Conservation (phyloP, 2,888 invertebrate genomes). For the Rhimphoctona megacephalus region DNA sequence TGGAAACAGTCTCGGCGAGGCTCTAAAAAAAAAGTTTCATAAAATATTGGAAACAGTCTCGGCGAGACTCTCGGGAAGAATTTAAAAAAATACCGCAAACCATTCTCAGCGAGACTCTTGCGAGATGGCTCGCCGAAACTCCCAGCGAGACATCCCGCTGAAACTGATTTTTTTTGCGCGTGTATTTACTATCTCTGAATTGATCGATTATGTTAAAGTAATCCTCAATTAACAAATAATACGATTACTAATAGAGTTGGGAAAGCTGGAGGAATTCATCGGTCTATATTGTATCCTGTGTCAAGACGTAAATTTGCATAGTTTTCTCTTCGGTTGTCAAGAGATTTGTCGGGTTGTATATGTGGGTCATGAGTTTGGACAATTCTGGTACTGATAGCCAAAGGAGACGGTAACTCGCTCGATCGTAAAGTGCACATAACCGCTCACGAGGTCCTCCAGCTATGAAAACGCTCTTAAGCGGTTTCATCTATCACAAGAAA, state of each 20-base stretch:
- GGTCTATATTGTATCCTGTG: no score
- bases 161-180: neutral
- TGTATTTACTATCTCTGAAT: neutral
- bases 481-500: slow-evolving; percentile 56
- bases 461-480: slow-evolving; percentile 28
- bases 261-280: neutral
- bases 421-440: slow-evolving; percentile 58
- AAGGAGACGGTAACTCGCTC: slow-evolving; percentile 31
- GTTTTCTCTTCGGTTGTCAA: slow-evolving; percentile 1
- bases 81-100: no score
- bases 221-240: neutral
- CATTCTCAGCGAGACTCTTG: no score
- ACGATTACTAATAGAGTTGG: neutral
- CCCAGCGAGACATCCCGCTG: no score
- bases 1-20: no score
- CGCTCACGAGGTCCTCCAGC: slow-evolving; percentile 29
- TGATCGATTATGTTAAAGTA: neutral
- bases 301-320: neutral
- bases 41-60: no score
- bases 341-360: slow-evolving; percentile 12
- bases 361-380: slow-evolving; percentile 41
- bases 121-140: no score
- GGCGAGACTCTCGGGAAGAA: no score
- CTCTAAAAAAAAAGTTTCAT: no score
- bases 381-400: slow-evolving; percentile 17